Conservation (phyloP, 1,140 invertebrate genomes). For the Drosophila virilis region DNA sequence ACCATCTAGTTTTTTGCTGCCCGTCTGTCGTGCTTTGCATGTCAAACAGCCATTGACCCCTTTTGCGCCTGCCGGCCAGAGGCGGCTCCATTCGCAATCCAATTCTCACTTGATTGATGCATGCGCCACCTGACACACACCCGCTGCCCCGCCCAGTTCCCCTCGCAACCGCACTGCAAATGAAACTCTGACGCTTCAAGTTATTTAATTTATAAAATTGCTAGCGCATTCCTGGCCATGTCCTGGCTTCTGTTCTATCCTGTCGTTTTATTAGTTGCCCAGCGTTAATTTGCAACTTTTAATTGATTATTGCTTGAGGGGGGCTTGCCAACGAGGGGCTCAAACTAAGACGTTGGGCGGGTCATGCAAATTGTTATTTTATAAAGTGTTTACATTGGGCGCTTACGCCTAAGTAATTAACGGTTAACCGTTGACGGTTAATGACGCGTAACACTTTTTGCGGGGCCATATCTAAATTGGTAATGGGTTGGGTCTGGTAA, state of each 20-base stretch:
- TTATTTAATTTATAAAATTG: conserved; percentile 82
- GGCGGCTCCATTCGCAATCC: conserved; percentile 69
- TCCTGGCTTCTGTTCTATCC: conserved; percentile 39
- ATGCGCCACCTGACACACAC: conserved; percentile 70
- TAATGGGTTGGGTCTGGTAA: conserved; percentile 30
- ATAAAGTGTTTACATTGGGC: conserved; percentile 75
- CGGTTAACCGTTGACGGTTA: conserved; percentile 56
- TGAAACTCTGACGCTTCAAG: conserved; percentile 57
- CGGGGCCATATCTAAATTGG: conserved; percentile 22
- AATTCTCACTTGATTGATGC: conserved; percentile 82
- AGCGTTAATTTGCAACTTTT: conserved; percentile 76
- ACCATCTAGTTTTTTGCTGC: conserved; percentile 8
- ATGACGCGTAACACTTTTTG: conserved; percentile 61
- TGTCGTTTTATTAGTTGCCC: conserved; percentile 60
- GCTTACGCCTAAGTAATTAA: conserved; percentile 75
- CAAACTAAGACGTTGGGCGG: conserved; percentile 18
- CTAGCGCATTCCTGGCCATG: conserved; percentile 43
- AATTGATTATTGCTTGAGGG: conserved; percentile 70
- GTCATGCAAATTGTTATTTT: conserved; percentile 66
- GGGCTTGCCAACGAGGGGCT: no score
- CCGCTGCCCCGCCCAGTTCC: neutral
- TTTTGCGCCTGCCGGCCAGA: conserved; percentile 61
- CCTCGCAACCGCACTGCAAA: conserved; percentile 38
- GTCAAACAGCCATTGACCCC: conserved; percentile 83
- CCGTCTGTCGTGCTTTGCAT: conserved; percentile 71